These are phyloP conservation scores for Herpetotheres cachinnans DNA, from an alignment of 2,113 vertebrate genomes.

Conservation along the genomic window DNA sequence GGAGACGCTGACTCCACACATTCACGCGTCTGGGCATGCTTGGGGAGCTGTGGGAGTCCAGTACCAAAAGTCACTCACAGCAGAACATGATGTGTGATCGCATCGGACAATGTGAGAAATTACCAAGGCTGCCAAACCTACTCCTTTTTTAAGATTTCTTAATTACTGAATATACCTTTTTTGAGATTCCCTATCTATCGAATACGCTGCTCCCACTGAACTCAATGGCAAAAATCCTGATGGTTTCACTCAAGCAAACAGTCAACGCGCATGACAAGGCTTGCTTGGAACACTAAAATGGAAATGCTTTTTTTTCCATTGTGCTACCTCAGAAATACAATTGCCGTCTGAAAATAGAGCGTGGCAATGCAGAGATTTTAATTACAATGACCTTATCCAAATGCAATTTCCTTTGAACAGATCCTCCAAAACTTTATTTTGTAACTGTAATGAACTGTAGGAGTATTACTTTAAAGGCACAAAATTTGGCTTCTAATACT, in stretches of 20 bases:
- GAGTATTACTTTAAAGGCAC: not conserved
- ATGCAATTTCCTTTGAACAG: not conserved
- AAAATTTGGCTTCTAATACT: not conserved
- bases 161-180: not conserved
- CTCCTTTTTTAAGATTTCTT: not conserved
- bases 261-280: rapidly evolving
- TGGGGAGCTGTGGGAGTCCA: not conserved
- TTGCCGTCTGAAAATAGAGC: not conserved
- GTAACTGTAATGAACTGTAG: not conserved
- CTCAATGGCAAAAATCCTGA: not conserved
- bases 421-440: not conserved
- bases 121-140: not conserved
- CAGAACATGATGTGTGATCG: rapidly evolving
- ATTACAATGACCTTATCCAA: not conserved
- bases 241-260: not conserved
- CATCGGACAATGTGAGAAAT: rapidly evolving
- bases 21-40: not conserved
- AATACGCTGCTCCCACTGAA: not conserved
- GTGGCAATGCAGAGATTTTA: not conserved
- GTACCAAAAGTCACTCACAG: not conserved
- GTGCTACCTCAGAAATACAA: not conserved
- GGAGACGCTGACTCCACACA: rapidly evolving
- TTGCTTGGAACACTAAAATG: not conserved
- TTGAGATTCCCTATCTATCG: not conserved
- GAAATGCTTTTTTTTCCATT: not conserved